Conservation (phyloP, 2,797 vertebrate genomes). For the Microchirus variegatus region DNA sequence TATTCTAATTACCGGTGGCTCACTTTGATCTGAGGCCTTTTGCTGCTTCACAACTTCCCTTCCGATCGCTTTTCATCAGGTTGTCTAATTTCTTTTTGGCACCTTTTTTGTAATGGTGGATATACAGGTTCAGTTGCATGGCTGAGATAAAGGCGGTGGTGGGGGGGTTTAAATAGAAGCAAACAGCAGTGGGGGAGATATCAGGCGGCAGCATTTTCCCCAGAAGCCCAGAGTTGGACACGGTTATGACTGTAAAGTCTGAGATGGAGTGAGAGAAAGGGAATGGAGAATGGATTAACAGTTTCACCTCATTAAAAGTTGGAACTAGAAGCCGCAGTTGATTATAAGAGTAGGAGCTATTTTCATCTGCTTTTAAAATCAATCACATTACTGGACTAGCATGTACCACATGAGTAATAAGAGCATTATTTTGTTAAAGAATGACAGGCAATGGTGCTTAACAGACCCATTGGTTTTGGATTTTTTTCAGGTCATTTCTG, state of each 20-base stretch:
- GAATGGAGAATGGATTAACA: conserved; percentile 56
- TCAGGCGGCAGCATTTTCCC: conserved; percentile 24
- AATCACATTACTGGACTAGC: conserved; percentile 28
- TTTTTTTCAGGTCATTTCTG: conserved; percentile 32
- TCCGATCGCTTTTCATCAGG: conserved; percentile 74
- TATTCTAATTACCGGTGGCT: conserved; percentile 76
- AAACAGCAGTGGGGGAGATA: conserved; percentile 47
- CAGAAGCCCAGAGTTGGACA: conserved; percentile 20
- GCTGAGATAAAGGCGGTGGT: conserved; percentile 55
- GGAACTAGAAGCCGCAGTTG: conserved; percentile 41
- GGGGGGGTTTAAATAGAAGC: conserved; percentile 58
- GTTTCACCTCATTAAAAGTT: conserved; percentile 72
- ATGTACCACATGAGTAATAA: conserved; percentile 24
- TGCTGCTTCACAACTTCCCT: conserved; percentile 62
- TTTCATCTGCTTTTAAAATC: conserved; percentile 50
- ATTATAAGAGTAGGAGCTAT: conserved; percentile 32
- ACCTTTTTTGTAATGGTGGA: conserved; percentile 35
- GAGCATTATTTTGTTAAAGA: conserved; percentile 7
- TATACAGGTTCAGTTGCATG: conserved; percentile 62
- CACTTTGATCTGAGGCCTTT: conserved; percentile 74
- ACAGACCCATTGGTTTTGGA: conserved; percentile 36
- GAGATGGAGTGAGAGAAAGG: conserved; percentile 30
- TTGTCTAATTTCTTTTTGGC: conserved; percentile 71
- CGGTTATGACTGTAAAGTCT: conserved; percentile 15
- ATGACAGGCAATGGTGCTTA: neutral